Conservation (phyloP, 2,797 vertebrate species). For the Nannoperca australis region DNA sequence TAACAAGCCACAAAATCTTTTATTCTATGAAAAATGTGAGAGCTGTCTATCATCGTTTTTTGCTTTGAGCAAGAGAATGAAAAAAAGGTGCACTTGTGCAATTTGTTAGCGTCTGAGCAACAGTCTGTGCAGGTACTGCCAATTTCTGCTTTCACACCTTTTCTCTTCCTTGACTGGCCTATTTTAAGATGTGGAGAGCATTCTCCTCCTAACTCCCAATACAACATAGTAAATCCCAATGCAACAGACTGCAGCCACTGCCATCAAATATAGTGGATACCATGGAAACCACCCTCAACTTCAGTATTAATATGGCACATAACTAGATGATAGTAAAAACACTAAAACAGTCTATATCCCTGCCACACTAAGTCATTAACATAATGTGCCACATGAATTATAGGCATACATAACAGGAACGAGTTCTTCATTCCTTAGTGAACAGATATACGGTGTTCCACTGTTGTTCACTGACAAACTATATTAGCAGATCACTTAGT, state of each 20-base stretch:
- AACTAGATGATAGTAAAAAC: conserved; percentile 53
- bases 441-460: conserved; percentile 57
- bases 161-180: conserved; percentile 56
- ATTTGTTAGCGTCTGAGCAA: conserved; percentile 68
- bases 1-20: conserved; percentile 72
- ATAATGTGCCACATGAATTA: conserved; percentile 70
- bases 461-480: conserved; percentile 71
- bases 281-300: conserved; percentile 65
- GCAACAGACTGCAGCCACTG: conserved; percentile 50
- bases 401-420: conserved; percentile 57
- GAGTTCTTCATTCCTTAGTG: conserved; percentile 57
- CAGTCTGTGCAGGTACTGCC: conserved; percentile 59
- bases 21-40: conserved; percentile 69
- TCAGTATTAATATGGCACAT: conserved; percentile 38
- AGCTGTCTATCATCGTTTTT: conserved; percentile 71
- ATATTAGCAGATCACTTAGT: conserved; percentile 64
- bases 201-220: conserved; percentile 57
- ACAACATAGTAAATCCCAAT: conserved; percentile 63
- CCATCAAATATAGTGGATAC: conserved; percentile 62
- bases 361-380: conserved; percentile 64
- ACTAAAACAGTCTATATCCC: conserved; percentile 49
- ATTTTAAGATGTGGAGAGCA: conserved; percentile 68
- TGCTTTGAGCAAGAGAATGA: conserved; percentile 51
- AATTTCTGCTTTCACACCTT: conserved; percentile 61
- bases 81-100: conserved; percentile 39